Evolutionary conservation across 1,140 invertebrate genomes (phyloP).

Genomic region (Drosophila rufa): DNA sequence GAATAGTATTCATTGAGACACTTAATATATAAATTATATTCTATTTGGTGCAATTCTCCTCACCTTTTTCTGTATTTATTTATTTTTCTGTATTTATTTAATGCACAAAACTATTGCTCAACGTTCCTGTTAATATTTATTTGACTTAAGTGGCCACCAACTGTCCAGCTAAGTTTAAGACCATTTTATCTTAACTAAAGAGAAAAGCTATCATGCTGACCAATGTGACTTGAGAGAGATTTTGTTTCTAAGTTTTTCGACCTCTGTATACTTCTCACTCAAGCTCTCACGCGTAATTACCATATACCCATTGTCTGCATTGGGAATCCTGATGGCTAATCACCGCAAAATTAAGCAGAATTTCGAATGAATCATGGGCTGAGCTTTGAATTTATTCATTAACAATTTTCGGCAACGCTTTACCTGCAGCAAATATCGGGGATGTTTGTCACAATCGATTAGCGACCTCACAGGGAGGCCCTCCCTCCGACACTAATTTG

Average conservation of each 20-base stretch:
- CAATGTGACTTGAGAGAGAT: too few relatives aligned
- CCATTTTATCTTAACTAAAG: too few relatives aligned
- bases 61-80: too few relatives aligned
- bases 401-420: constrained; percentile 16
- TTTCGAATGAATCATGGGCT: constrained; percentile 43
- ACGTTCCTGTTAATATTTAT: too few relatives aligned
- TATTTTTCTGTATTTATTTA: too few relatives aligned
- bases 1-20: too few relatives aligned
- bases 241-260: not conserved
- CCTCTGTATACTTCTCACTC: constrained; percentile 7
- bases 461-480: constrained; percentile 12
- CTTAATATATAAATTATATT: too few relatives aligned
- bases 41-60: too few relatives aligned
- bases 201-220: too few relatives aligned
- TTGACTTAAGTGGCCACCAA: too few relatives aligned
- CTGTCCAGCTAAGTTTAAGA: too few relatives aligned
- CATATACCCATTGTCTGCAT: constrained; percentile 43
- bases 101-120: too few relatives aligned
- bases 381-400: constrained; percentile 21
- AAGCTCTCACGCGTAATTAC: constrained; percentile 27
- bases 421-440: constrained; percentile 28
- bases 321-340: constrained; percentile 39
- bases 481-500: constrained; percentile 13
- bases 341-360: constrained; percentile 32
- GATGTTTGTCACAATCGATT: constrained; percentile 43